phyloP scores from a whole-genome alignment of 2,888 invertebrate species.

The Dimorphilus gyrociliatus region DNA sequence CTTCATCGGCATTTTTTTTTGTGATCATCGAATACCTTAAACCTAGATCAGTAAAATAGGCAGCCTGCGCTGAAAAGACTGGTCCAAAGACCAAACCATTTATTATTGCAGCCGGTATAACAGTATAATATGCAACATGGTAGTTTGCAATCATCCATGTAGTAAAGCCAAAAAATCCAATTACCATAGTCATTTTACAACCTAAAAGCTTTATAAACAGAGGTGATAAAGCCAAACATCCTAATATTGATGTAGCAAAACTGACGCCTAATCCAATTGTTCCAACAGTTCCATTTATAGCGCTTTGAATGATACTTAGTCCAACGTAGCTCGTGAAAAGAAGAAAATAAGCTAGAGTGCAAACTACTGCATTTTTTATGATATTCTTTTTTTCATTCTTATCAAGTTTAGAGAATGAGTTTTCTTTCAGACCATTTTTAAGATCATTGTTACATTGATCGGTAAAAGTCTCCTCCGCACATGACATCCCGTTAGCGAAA shows the following conservation, averaged over 20 bases:
- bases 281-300: conserved; percentile 3
- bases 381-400: conserved; percentile 3
- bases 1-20: conserved; percentile 1
- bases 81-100: conserved; percentile 4
- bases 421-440: too few relatives aligned
- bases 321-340: conserved; percentile 3
- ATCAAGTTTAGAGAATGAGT: too few relatives aligned
- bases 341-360: conserved; percentile 2
- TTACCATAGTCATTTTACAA: conserved; percentile 3
- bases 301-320: conserved; percentile 3
- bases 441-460: too few relatives aligned
- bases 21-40: conserved; percentile 2
- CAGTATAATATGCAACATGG: conserved; percentile 1
- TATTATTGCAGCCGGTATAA: conserved; percentile 1
- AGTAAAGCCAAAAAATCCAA: conserved; percentile 3
- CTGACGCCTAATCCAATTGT: conserved; percentile 4
- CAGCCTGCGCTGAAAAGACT: conserved; percentile 3
- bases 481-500: too few relatives aligned
- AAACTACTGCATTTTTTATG: conserved; percentile 2
- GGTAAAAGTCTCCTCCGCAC: too few relatives aligned
- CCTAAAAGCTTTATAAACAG: conserved; percentile 2
- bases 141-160: conserved; percentile 4
- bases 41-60: conserved; percentile 4
- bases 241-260: conserved; percentile 2
- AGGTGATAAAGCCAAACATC: conserved; percentile 2